These are phyloP conservation scores for Stegophylla sp. DNA, from an alignment of 2,888 invertebrate species.

Conservation along the genomic window DNA sequence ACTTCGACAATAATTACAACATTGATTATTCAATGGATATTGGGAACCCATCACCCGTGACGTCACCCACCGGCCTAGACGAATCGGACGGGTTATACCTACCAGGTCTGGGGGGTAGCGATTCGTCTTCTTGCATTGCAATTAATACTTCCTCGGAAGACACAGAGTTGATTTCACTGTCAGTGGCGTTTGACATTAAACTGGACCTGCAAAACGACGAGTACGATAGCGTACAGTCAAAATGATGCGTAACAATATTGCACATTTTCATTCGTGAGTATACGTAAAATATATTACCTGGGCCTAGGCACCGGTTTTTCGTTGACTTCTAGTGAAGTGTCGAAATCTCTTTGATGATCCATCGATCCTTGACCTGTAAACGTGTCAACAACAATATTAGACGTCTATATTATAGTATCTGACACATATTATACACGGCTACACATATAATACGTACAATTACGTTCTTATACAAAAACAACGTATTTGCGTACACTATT, in stretches of 20 bases:
- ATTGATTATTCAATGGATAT: too few species aligned
- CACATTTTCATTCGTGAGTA: neutral
- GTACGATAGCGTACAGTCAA: neutral
- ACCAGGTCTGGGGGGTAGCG: conserved; percentile 63
- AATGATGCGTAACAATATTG: too few species aligned
- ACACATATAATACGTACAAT: too few species aligned
- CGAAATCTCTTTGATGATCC: conserved; percentile 65
- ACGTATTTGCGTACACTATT: too few species aligned
- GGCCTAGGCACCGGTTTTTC: conserved; percentile 62
- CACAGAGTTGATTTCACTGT: conserved; percentile 35
- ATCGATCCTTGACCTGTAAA: conserved; percentile 61
- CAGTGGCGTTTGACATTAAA: conserved; percentile 9
- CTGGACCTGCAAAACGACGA: conserved; percentile 11
- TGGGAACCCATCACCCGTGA: too few species aligned
- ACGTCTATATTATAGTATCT: too few species aligned
- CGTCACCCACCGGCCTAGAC: too few species aligned
- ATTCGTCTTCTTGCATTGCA: conserved; percentile 24
- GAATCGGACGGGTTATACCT: conserved; percentile 35
- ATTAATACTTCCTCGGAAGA: conserved; percentile 34
- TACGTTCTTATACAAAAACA: too few species aligned
- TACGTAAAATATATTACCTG: conserved; percentile 60
- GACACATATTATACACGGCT: too few species aligned
- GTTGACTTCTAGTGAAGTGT: conserved; percentile 64
- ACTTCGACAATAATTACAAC: too few species aligned
- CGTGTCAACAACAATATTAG: neutral